A percentile compares a stretch with the other conserved stretches of the same genome.
These are phyloP conservation scores for Temnothorax unifasciatus DNA, from an alignment of 2,888 invertebrate genomes.

Conservation along the genomic window DNA sequence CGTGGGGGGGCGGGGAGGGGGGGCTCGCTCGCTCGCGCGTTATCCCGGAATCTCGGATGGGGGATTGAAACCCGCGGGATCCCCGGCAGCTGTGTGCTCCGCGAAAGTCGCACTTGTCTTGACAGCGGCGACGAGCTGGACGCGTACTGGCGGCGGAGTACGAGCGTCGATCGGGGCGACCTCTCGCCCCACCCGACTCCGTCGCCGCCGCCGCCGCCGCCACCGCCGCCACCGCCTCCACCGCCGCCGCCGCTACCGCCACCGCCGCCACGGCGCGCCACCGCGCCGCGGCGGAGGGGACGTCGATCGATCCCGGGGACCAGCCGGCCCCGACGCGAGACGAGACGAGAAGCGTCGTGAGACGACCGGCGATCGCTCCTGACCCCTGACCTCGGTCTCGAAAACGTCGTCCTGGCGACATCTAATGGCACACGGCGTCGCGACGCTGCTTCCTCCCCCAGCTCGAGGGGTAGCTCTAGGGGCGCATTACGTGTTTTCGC, in stretches of 20 bases:
- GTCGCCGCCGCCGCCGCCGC: slow-evolving; percentile 68
- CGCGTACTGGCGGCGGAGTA: slow-evolving; percentile 86
- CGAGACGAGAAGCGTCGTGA: background rate
- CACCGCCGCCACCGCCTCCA: slow-evolving; percentile 80
- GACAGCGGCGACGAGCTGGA: slow-evolving; percentile 84
- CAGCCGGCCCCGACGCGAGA: slow-evolving; percentile 51
- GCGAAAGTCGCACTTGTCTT: slow-evolving; percentile 76
- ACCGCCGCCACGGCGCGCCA: background rate
- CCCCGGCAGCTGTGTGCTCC: slow-evolving; percentile 46
- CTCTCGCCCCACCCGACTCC: slow-evolving; percentile 88
- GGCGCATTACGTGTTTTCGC: background rate
- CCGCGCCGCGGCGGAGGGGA: slow-evolving; percentile 50
- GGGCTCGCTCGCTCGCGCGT: slow-evolving; percentile 34
- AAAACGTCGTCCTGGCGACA: slow-evolving; percentile 8
- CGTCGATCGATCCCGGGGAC: slow-evolving; percentile 77
- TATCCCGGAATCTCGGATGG: slow-evolving; percentile 17
- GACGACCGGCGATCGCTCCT: slow-evolving; percentile 11
- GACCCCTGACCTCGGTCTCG: background rate
- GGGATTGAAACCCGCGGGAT: slow-evolving; percentile 4
- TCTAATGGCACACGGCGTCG: background rate
- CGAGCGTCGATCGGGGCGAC: slow-evolving; percentile 88
- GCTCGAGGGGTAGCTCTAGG: background rate
- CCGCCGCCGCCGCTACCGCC: slow-evolving; percentile 58
- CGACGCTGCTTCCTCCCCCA: background rate
- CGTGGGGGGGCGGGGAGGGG: background rate